A percentile compares a stretch with the other conserved stretches of the same genome.
Evolutionary conservation across 2,888 invertebrate genomes (phyloP).

Genomic region (Hymenopus coronatus): DNA sequence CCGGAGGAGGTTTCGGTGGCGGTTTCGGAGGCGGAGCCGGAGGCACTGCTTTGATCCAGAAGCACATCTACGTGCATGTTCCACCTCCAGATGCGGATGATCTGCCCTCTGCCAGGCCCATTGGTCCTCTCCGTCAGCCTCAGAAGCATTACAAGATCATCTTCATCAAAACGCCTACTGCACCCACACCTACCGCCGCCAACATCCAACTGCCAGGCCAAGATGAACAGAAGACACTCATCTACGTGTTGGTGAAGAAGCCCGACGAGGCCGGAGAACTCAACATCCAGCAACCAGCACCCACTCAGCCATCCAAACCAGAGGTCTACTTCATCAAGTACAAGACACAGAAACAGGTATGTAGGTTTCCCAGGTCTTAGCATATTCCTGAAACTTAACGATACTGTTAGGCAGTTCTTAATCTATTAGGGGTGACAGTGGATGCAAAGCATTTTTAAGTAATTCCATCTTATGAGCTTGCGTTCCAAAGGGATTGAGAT

Average conservation of each 20-base stretch:
- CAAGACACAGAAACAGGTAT: constrained; percentile 60
- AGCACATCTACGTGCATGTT: constrained; percentile 87
- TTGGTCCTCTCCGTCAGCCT: constrained; percentile 54
- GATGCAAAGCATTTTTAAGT: too few relatives aligned
- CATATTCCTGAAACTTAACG: too few relatives aligned
- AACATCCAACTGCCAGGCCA: constrained; percentile 70
- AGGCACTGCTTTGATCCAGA: constrained; percentile 60
- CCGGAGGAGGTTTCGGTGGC: constrained; percentile 22
- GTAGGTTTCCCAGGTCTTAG: background rate
- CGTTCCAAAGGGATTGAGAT: too few relatives aligned
- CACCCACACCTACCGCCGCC: constrained; percentile 78
- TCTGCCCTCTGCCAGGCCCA: constrained; percentile 60
- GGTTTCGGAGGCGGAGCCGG: constrained; percentile 22
- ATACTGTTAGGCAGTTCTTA: too few relatives aligned
- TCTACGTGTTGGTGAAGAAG: constrained; percentile 85
- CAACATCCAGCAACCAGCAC: constrained; percentile 72
- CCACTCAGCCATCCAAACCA: constrained; percentile 83
- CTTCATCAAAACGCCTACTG: constrained; percentile 87
- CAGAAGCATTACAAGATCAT: constrained; percentile 91
- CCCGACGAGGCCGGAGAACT: constrained; percentile 83
- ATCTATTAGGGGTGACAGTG: too few relatives aligned
- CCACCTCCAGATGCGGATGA: constrained; percentile 79
- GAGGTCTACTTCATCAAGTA: constrained; percentile 89
- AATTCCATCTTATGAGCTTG: too few relatives aligned
- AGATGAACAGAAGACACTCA: constrained; percentile 78